Base-by-base conservation (phyloP, 2,888 invertebrate genomes). In the Aphidoletes aphidimyza region DNA sequence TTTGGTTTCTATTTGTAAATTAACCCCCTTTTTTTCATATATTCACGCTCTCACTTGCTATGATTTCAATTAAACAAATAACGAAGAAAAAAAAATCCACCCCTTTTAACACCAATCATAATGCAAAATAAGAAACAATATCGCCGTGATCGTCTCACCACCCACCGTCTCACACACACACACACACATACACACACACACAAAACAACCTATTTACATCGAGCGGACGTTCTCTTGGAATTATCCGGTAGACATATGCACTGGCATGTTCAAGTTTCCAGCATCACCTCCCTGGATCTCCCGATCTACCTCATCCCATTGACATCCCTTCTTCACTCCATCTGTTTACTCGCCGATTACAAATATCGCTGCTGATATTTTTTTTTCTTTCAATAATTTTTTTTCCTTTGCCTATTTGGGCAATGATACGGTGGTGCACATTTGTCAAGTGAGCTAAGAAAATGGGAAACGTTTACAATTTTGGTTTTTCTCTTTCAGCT, bases 51-150 rank as follows among this genome's bases (percentile, higher is more conserved):
- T 30, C 69, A 30, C 9, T 22, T 30, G 69, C 34, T 69, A 69
- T 14, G 69, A 69, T 69, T 69, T 69, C 69, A 69, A 69, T 69
- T 69, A 69, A 69, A 69, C 69, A 69, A 69, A 69, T 69, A 69
- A 69, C 69, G 69, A n/a, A n/a, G 39, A 39, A 39, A 39, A 54
- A 69, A 69, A 69, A 69, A 69, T 11, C 14, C 30, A 30, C 69
- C 69, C 30, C 30, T 69, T 69, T 69, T 69, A 69, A 69, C 69
- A 69, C 69, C 69, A 69, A 69, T 69, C 69, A 69, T 69, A 69
- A 69, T 69, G 69, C 69, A 69, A 69, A 69, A 69, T 69, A 69
- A 69, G 69, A 69, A 69, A 69, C 69, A 69, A 69, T 69, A 69
- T 69, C 69, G 69, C 69, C 30, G 69, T 30, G 69, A 69, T 69